A percentile compares a stretch with the other conserved stretches of the same genome.
Conservation (phyloP, 2,113 vertebrate genomes). For the Sterna hirundo region DNA sequence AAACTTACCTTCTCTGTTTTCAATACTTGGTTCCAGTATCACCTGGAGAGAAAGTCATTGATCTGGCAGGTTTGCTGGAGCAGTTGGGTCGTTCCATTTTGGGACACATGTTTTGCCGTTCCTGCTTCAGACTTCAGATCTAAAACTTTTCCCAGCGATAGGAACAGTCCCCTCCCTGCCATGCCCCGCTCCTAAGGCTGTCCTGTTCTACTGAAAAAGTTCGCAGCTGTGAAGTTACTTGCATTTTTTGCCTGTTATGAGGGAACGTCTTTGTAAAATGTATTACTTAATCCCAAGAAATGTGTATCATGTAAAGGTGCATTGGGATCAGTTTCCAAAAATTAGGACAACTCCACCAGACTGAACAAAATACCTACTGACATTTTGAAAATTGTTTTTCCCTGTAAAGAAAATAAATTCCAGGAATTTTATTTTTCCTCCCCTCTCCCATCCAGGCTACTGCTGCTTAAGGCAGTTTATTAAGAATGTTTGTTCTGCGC, state of each 20-base stretch:
- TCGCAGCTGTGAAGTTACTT: constrained; percentile 51
- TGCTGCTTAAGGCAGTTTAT: constrained; percentile 35
- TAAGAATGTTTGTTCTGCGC: constrained; percentile 42
- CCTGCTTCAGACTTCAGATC: constrained; percentile 50
- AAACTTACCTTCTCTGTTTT: constrained; percentile 60
- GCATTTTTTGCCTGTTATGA: constrained; percentile 13
- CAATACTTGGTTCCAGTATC: constrained; percentile 58
- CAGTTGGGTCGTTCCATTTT: constrained; percentile 45
- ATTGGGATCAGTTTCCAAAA: constrained; percentile 55
- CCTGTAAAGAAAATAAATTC: constrained; percentile 52
- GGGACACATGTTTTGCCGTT: constrained; percentile 47
- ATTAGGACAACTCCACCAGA: background rate
- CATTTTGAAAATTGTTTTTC: background rate
- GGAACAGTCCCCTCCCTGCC: background rate
- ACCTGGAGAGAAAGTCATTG: constrained; percentile 41
- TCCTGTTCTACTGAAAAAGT: constrained; percentile 48
- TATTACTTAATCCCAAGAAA: constrained; percentile 53
- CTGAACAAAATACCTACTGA: background rate
- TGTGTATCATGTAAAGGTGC: constrained; percentile 5
- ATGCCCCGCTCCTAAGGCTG: constrained; percentile 18
- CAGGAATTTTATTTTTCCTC: constrained; percentile 33
- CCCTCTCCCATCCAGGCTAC: constrained; percentile 11
- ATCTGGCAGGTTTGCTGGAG: constrained; percentile 51
- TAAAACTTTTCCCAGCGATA: constrained; percentile 52
- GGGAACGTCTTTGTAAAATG: constrained; percentile 59